These are phyloP conservation scores for Hartigia nigra DNA, from an alignment of 2,888 invertebrate species.

Conservation along the genomic window DNA sequence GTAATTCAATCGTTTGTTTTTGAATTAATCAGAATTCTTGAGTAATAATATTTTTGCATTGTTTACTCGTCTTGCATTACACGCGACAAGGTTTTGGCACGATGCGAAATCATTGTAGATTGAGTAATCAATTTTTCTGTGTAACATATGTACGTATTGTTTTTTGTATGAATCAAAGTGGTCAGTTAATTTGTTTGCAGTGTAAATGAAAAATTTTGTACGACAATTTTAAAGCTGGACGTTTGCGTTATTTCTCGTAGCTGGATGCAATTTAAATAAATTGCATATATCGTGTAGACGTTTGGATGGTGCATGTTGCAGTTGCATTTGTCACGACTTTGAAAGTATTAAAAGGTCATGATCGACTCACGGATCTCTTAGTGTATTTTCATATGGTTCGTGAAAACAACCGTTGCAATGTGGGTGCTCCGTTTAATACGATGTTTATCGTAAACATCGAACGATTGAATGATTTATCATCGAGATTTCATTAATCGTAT, in stretches of 20 bases:
- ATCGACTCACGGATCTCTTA: slow-evolving; percentile 37
- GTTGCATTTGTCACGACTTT: slow-evolving; percentile 39
- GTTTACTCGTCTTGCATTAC: not conserved
- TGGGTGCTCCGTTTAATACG: not conserved
- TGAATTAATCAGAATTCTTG: not conserved
- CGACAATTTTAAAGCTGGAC: not conserved
- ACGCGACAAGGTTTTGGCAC: not conserved
- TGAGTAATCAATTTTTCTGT: not conserved
- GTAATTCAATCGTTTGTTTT: not conserved
- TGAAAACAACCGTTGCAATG: not conserved
- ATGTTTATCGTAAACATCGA: not conserved
- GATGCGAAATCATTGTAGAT: not conserved
- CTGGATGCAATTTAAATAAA: not conserved
- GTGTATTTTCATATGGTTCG: slow-evolving; percentile 2
- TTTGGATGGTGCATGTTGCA: not conserved
- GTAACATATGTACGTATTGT: not conserved
- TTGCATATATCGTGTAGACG: not conserved
- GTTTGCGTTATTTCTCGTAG: not conserved
- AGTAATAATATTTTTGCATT: not conserved
- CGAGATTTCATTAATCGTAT: too few species aligned
- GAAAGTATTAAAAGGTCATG: slow-evolving; percentile 44
- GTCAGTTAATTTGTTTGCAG: not conserved
- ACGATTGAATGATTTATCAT: not conserved
- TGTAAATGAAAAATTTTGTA: not conserved
- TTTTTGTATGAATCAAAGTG: not conserved